Base-by-base conservation (phyloP, 1,140 invertebrate species). In the Drosophila sturtevanti region DNA sequence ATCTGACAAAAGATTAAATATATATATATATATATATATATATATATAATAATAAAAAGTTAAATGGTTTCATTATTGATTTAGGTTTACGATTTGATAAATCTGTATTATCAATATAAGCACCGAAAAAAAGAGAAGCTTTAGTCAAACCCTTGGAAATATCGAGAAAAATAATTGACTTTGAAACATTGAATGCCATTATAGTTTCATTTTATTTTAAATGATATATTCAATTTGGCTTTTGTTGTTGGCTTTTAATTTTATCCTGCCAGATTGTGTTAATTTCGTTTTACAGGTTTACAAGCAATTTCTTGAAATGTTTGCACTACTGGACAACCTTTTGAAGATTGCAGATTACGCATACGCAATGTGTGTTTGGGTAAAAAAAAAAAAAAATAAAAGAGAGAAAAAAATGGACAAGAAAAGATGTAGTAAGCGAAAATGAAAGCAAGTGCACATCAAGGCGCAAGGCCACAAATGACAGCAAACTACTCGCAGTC, bases 301-400 rank as follows among this genome's bases (percentile, higher is more conserved):
- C 41, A 48, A 21, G 41, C 16, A 9, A 65, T 63, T 60, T 11
- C 31, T 38, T 24, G 31, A 4, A 21, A 35, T 31, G 54, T 12
- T 21, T 6, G 14, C 5, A 22, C 63, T 44, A 41, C 68, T 63
- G 56, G 68, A 44, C 58, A 10, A 63, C 21, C 37, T 18, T 34
- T 14, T 54, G 41, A 59, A 55, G 41, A 48, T 48, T 48, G 41
- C 59, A 67, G 55, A 86, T 81, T 66, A 76, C 68, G 68, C 63
- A 81, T 86, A 81, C 82, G 82, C 75, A 87, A 60, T 67, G 82
- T 68, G 37, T 68, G 71, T 68, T 68, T n/a, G n/a, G 41, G 14
- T 21, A 27, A 56, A 31, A 21, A 31, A 56, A 44, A 86, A 77
- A 68, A 66, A 52, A 62, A 59, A 63, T 66, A 61, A 64, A 35